A percentile compares a stretch with the other conserved stretches of the same genome.
Evolutionary conservation across 2,113 vertebrate genomes (phyloP).

Genomic region (Calidris pugnax): DNA sequence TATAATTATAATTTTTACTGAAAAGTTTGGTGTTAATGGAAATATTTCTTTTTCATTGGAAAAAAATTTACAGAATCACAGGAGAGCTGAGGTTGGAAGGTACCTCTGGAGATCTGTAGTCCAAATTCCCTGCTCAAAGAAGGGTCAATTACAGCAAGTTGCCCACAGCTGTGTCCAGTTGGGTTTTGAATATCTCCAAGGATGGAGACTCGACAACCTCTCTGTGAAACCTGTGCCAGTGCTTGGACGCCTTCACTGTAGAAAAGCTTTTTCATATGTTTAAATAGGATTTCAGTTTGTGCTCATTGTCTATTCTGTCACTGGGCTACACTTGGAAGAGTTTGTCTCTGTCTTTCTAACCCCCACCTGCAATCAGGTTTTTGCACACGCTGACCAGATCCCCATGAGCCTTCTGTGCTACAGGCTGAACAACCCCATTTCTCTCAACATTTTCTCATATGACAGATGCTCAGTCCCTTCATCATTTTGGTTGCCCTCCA

Average conservation of each 20-base stretch:
- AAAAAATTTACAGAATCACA: background rate
- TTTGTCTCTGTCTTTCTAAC: background rate
- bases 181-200: background rate
- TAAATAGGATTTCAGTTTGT: background rate
- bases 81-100: background rate
- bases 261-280: background rate
- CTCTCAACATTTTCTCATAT: background rate
- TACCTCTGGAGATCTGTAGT: background rate
- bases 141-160: background rate
- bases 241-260: background rate
- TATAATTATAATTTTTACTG: background rate
- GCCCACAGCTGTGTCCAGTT: background rate
- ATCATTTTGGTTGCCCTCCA: background rate
- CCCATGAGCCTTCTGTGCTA: background rate
- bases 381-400: background rate
- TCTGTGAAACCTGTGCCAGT: background rate
- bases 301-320: background rate
- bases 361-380: background rate
- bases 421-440: background rate
- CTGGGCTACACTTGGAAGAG: background rate
- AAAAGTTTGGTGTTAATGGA: background rate
- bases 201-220: background rate
- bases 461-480: background rate
- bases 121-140: background rate
- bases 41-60: background rate